These are phyloP conservation scores for Epizoanthus illoricatus DNA, from an alignment of 92 coral and sea anemone genomes.

Conservation along the genomic window DNA sequence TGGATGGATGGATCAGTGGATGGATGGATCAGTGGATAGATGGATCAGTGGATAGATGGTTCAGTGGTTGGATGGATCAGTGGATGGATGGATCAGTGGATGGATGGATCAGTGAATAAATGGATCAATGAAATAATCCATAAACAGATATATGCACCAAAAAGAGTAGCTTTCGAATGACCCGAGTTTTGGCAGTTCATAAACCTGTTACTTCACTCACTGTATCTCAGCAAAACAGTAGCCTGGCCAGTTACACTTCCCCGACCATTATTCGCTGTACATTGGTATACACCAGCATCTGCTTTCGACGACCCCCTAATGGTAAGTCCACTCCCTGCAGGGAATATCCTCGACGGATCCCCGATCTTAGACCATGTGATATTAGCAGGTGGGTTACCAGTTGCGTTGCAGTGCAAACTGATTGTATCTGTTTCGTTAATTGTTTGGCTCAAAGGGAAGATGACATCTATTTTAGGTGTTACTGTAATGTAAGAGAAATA, in stretches of 20 bases:
- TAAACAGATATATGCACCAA: not conserved
- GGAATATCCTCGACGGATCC: conserved; percentile 27
- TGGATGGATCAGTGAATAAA: too few relatives aligned
- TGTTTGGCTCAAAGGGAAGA: conserved; percentile 55
- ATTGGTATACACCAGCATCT: conserved; percentile 63
- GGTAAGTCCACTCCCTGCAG: conserved; percentile 35
- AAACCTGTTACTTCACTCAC: conserved; percentile 47
- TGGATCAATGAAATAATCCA: too few relatives aligned
- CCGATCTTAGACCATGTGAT: conserved; percentile 60
- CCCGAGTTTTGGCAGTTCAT: too few relatives aligned
- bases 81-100: too few relatives aligned
- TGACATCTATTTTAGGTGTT: conserved; percentile 50
- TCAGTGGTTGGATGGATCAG: too few relatives aligned
- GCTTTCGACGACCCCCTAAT: conserved; percentile 32
- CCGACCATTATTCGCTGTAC: conserved; percentile 65
- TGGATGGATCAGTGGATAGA: too few relatives aligned
- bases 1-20: too few relatives aligned
- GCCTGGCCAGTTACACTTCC: conserved; percentile 47
- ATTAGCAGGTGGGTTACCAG: conserved; percentile 73
- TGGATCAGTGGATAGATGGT: too few relatives aligned
- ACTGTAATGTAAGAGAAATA: conserved; percentile 21
- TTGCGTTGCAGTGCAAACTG: conserved; percentile 69
- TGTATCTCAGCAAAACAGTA: conserved; percentile 45
- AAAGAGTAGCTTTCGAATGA: too few relatives aligned
- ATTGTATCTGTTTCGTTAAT: conserved; percentile 65